phyloP scores from a whole-genome alignment of 2,888 invertebrate species.

The Bellardia bayeri region DNA sequence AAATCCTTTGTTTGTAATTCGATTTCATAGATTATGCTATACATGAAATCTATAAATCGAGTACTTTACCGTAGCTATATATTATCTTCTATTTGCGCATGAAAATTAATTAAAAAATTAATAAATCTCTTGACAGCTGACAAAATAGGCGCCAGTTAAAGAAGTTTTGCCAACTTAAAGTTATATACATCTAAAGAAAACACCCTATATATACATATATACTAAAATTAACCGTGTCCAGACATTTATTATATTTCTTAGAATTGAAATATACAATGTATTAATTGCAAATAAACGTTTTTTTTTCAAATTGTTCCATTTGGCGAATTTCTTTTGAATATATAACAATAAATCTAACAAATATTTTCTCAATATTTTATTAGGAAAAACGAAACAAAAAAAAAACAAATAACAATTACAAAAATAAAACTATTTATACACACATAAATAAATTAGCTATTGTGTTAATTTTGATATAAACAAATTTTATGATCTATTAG shows the following conservation, averaged over 20 bases:
- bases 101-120: not conserved
- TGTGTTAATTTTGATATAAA: constrained; percentile 48
- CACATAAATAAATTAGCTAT: constrained; percentile 25
- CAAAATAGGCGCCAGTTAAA: too few species aligned
- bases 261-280: too few species aligned
- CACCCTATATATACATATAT: not conserved
- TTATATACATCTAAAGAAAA: too few species aligned
- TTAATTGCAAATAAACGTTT: constrained; percentile 13
- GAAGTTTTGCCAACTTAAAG: too few species aligned
- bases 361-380: not conserved
- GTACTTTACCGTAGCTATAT: too few species aligned
- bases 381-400: not conserved
- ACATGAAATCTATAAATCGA: too few species aligned
- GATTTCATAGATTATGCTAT: too few species aligned
- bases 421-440: constrained; percentile 29
- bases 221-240: not conserved
- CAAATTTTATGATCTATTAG: constrained; percentile 70
- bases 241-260: not conserved
- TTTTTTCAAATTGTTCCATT: constrained; percentile 12
- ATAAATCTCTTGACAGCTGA: too few species aligned
- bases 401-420: not conserved
- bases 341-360: not conserved
- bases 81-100: not conserved
- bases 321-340: constrained; percentile 1
- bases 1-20: too few species aligned